A percentile compares a stretch with the other conserved stretches of the same genome.
These are phyloP conservation scores for Leptarthrus brevirostris DNA, from an alignment of 2,888 invertebrate genomes.

Conservation along the genomic window DNA sequence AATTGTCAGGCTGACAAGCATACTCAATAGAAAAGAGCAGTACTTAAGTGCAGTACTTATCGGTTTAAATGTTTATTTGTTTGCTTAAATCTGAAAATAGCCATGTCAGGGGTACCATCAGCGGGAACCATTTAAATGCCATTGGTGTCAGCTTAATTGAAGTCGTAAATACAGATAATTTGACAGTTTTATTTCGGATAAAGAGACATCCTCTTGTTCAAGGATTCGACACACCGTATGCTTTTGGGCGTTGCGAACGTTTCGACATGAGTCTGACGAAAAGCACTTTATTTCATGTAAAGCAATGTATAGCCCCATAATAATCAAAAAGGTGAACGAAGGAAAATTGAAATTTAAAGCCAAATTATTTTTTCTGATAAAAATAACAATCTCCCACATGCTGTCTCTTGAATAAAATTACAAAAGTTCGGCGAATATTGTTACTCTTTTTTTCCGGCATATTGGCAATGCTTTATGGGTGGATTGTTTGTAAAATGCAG, in stretches of 20 bases:
- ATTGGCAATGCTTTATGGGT: background rate
- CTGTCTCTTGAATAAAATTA: slow-evolving; percentile 13
- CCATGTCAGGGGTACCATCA: slow-evolving; percentile 32
- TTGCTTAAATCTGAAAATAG: slow-evolving; percentile 24
- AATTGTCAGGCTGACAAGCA: no score
- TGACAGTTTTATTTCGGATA: slow-evolving; percentile 52
- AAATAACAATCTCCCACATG: slow-evolving; percentile 25
- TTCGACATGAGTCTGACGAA: slow-evolving; percentile 14
- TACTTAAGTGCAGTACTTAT: no score
- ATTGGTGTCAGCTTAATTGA: slow-evolving; percentile 48
- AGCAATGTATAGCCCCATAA: no score
- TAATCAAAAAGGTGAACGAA: slow-evolving; percentile 16
- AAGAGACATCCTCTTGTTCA: slow-evolving; percentile 44
- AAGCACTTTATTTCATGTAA: no score
- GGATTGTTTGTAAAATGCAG: background rate
- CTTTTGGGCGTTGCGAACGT: background rate
- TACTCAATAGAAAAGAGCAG: no score
- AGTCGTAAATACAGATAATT: slow-evolving; percentile 49
- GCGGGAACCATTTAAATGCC: slow-evolving; percentile 38
- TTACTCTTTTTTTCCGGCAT: background rate
- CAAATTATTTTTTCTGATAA: slow-evolving; percentile 11
- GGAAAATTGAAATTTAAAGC: slow-evolving; percentile 4
- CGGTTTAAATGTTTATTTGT: no score
- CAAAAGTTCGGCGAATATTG: background rate
- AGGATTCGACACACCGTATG: slow-evolving; percentile 32